Base-by-base conservation (phyloP, 1,140 invertebrate genomes). In the Habropoda laboriosa region DNA sequence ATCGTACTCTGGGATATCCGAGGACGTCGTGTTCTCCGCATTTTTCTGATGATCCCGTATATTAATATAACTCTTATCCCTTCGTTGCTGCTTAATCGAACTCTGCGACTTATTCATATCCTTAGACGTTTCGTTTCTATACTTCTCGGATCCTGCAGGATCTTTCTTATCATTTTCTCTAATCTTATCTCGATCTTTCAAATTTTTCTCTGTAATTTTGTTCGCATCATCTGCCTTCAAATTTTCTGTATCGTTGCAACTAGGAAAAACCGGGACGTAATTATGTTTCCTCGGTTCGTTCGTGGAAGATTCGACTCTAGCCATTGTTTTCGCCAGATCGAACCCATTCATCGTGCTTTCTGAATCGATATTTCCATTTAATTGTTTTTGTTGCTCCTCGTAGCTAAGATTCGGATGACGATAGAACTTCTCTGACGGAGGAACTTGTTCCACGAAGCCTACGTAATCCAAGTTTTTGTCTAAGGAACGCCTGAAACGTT, bases 1-100 rank as follows among this genome's bases (percentile, higher is more conserved):
- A 85, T 89, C 82, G 27, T 90, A 89, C 16, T 71, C 40, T 16
- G 51, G 27, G 24, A 53, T 76, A 24, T 35, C 58, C 0, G 35
- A 72, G 32, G 61, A 61, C 30, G 68, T 47, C 21, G 27, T 49
- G 35, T 51, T 30, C 4, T 32, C 27, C 0, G 24, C 8, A 38
- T 24, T 32, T 40, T 21, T 64, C 63, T 74, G 79, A 49, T 42
- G 38, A 45, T 79, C 53, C 16, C 57, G 45, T 78, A 79, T 72
- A 7, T 71, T 51, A 27, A 71, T 60, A 21, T 78, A 78, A 4
- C 8, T 61, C 0, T 42, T 24, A 7, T 51, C 24, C 12, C 2
- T 18, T 38, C 6, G 10, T 12, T 38, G 35, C 1, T 42, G 32
- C 3, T 35, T 16, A 2, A 24, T 4, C 63, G 18, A 67, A 2